Base-by-base conservation (phyloP, 2,888 invertebrate genomes). In the Cosmopolites sordidus region DNA sequence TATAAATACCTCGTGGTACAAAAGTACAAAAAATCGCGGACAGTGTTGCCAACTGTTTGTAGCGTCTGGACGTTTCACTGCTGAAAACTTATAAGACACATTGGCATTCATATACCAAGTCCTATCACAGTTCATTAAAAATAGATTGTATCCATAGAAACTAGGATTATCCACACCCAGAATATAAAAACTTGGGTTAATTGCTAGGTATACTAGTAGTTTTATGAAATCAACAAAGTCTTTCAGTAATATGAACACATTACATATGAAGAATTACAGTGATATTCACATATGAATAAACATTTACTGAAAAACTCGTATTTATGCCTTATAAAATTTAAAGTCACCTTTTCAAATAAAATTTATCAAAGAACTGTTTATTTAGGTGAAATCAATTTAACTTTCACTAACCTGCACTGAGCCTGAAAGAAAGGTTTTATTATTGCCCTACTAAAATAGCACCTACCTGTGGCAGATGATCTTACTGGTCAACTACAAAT, bases 401-500 rank as follows among this genome's bases (percentile, higher is more conserved):
- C 37, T 40, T 40, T 16, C 62, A 64, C 64, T 64, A 64, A 64
- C 64, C 64, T 64, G 63, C 54, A 41, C 42, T 42, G 40, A 48
- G 30, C 48, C 63, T 63, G 63, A 60, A 64, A 64, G 54, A 60
- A 51, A 62, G 58, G n/a, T 11, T 40, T 56, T 48, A 43, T 60
- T 58, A 52, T 40, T 54, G 51, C 16, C 58, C 52, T 47, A 54
- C 50, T 56, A 59, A 60, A 62, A 59, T 57, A 40, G 15, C 52
- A 56, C 56, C 69, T 73, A 73, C 73, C 73, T 73, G 71, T 59
- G 54, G 48, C 58, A 65, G 61, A 60, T 55, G 65, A 67, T 69
- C 72, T 73, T 73, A 73, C 72, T 72, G 71, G 70, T 73, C 70
- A 68, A 56, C 51, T 54, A 56, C 43, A 29, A 18, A 42, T 45